Conservation (phyloP, 2,797 vertebrate species). For the Bradypodion pumilum region DNA sequence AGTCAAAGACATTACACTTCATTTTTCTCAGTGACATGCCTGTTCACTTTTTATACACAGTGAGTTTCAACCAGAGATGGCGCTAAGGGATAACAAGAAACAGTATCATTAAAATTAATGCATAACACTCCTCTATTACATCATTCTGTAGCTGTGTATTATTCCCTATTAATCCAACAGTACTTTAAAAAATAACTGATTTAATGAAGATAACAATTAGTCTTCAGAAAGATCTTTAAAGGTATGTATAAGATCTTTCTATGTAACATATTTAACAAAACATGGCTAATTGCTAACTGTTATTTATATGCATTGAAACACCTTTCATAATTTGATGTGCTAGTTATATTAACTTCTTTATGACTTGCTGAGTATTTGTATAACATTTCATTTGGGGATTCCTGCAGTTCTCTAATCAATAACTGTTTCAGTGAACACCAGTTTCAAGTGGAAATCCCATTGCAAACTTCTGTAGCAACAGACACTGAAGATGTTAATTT, state of each 20-base stretch:
- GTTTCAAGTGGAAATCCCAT: background rate
- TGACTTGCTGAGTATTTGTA: background rate
- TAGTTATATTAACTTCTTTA: background rate
- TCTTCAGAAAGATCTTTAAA: background rate
- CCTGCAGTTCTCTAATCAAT: background rate
- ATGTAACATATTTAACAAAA: background rate
- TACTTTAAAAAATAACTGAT: slow-evolving; percentile 7
- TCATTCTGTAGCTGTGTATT: background rate
- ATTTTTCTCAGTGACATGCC: slow-evolving; percentile 31
- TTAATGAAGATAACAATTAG: background rate
- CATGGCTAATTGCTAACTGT: background rate
- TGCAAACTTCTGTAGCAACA: too few species aligned
- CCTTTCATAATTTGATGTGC: background rate
- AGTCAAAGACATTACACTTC: slow-evolving; percentile 19
- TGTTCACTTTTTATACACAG: slow-evolving; percentile 23
- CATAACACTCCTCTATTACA: background rate
- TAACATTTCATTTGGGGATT: background rate
- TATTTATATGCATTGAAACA: background rate
- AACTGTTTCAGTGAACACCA: background rate
- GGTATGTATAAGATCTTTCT: background rate
- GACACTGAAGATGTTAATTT: too few species aligned
- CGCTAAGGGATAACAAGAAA: slow-evolving; percentile 48
- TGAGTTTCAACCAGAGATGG: slow-evolving; percentile 48
- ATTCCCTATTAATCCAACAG: slow-evolving; percentile 3
- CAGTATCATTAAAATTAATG: slow-evolving; percentile 15